Base-by-base conservation (phyloP, 1,140 invertebrate genomes). In the Eriosoma lanigerum region DNA sequence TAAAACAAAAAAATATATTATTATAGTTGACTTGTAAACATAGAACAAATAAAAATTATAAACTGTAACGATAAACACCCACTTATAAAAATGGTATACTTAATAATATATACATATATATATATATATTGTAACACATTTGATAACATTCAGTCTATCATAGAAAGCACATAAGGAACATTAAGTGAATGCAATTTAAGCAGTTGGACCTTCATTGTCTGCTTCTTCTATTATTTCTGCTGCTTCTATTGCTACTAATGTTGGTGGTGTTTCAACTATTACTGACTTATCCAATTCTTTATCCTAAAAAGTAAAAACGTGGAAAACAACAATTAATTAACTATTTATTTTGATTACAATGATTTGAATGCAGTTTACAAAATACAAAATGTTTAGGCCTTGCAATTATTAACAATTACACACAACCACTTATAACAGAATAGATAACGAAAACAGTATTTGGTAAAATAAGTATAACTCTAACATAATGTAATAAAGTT, bases 81-180 rank as follows among this genome's bases (percentile, higher is more conserved):
- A 48, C 48, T 68, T 68, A 48, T 26, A 66, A 21, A 66, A 66
- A 66, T 46, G 32, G 32, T 13, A 44, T 44, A 10, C 21, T 44
- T 21, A 38, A 13, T 1, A 46, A 52, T 13, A 52, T 19, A 72
- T 21, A 66, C n/a, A n/a, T n/a, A n/a, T n/a, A n/a, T 38, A 38
- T n/a, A n/a, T n/a, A n/a, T n/a, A n/a, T n/a, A n/a, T n/a, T n/a
- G 44, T 66, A 70, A 70, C 66, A 70, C n/a, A 76, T 76, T 76
- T 58, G 32, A 76, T 60, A 44, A 76, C n/a, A 54, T 44, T 78
- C 75, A 78, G 75, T 78, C 75, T 78, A 62, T 78, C 26, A 2
- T 75, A 29, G 19, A 38, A 56, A 58, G 38, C 4, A 46, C 8
- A 12, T 13, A n/a, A 78, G 75, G 75, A 78, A 62, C 75, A 78